Evolutionary conservation across 2,797 vertebrate species (phyloP).

Genomic region (Passerculus sandwichensis): DNA sequence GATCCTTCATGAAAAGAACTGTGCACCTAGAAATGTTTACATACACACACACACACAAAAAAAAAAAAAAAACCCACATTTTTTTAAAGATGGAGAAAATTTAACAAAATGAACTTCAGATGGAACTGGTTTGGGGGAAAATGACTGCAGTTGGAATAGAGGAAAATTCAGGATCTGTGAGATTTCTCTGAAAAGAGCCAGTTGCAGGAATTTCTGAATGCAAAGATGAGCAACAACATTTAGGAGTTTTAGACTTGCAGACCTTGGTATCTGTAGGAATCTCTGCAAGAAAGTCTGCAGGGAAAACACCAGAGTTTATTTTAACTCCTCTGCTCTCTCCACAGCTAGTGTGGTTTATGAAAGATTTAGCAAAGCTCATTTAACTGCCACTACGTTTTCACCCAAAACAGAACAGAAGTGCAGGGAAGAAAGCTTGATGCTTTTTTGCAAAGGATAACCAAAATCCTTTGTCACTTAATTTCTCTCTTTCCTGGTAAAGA

Average conservation of each 20-base stretch:
- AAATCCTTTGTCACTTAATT: background rate
- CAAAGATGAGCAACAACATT: background rate
- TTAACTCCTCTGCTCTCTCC: background rate
- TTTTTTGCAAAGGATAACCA: background rate
- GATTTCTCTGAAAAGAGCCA: background rate
- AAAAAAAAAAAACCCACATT: rapidly evolving
- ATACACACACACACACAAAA: background rate
- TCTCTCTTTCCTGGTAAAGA: background rate
- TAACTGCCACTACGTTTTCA: background rate
- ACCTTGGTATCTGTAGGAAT: background rate
- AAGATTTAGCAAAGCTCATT: conserved; percentile 3
- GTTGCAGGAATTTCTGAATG: background rate
- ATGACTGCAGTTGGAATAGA: background rate
- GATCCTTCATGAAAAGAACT: background rate
- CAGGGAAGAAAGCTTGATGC: background rate
- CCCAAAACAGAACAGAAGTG: background rate
- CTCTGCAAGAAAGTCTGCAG: background rate
- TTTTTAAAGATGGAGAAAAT: background rate
- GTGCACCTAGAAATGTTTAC: background rate
- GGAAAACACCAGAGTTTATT: background rate
- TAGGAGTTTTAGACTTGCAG: background rate
- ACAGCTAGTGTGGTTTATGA: rapidly evolving
- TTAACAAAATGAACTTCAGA: background rate
- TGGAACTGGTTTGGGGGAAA: background rate
- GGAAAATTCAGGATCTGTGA: background rate